Percentiles rank a stretch among this genome's conserved stretches.
phyloP scores from a whole-genome alignment of 2,113 vertebrate genomes.

The Rhineura floridana region DNA sequence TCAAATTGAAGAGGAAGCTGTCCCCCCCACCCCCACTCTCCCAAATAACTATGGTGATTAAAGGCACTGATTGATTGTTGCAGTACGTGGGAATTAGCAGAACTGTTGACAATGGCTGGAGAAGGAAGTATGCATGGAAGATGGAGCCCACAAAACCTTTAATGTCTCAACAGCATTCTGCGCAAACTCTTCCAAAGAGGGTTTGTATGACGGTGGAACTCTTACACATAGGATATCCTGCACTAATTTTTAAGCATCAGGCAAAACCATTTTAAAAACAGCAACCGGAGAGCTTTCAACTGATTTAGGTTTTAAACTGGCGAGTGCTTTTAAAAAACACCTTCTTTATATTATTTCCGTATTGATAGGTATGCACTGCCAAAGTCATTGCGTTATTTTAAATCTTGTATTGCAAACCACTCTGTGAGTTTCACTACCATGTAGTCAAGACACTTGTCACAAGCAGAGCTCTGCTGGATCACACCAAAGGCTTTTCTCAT shows the following conservation, averaged over 20 bases:
- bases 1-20: not conserved
- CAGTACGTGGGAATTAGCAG: not conserved
- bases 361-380: not conserved
- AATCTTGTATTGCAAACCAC: not conserved
- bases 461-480: too few relatives aligned
- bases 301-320: not conserved
- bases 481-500: too few relatives aligned
- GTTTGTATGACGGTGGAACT: not conserved
- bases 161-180: too few relatives aligned
- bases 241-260: not conserved
- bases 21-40: too few relatives aligned
- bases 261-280: not conserved
- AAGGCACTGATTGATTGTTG: not conserved
- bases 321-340: not conserved
- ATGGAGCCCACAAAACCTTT: accelerated
- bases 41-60: not conserved
- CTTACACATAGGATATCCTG: not conserved
- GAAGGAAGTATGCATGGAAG: accelerated
- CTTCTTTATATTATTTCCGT: not conserved
- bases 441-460: not conserved
- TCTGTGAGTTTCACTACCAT: not conserved
- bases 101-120: not conserved
- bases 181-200: accelerated
- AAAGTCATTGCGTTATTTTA: not conserved
- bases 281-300: not conserved